A percentile compares a stretch with the other conserved stretches of the same genome.
Evolutionary conservation across 2,113 vertebrate species (phyloP).

Genomic region (Rhea pennata): DNA sequence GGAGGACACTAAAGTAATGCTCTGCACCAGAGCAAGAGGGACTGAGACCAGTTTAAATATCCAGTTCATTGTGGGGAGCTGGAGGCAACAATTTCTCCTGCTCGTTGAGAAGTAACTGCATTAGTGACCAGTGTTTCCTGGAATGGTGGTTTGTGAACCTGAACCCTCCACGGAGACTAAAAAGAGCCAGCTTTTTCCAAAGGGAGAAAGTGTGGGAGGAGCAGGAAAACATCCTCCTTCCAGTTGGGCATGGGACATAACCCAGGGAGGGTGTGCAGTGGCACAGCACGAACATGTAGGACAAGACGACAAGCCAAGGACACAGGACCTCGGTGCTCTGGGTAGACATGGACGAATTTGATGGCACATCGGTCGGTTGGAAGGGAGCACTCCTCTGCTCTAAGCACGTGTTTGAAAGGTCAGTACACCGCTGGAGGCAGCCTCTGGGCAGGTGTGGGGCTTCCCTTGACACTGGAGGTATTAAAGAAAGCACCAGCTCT

Average conservation of each 20-base stretch:
- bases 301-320: neutral
- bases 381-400: neutral
- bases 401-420: neutral
- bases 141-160: neutral
- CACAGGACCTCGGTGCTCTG: neutral
- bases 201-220: neutral
- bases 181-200: neutral
- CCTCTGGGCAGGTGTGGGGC: too few species aligned
- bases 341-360: neutral
- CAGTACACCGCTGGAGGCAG: too few species aligned
- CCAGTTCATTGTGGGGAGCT: neutral
- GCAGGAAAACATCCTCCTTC: neutral
- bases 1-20: neutral
- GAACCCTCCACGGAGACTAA: neutral
- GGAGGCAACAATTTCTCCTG: neutral
- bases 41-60: neutral
- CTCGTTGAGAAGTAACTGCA: neutral
- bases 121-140: neutral
- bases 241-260: neutral
- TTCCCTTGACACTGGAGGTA: too few species aligned
- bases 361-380: neutral
- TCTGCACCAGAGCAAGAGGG: neutral
- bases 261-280: neutral
- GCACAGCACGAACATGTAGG: neutral
- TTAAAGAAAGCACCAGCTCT: too few species aligned